Conservation (phyloP, 2,797 vertebrate genomes). For the Poeciliopsis presidionis region DNA sequence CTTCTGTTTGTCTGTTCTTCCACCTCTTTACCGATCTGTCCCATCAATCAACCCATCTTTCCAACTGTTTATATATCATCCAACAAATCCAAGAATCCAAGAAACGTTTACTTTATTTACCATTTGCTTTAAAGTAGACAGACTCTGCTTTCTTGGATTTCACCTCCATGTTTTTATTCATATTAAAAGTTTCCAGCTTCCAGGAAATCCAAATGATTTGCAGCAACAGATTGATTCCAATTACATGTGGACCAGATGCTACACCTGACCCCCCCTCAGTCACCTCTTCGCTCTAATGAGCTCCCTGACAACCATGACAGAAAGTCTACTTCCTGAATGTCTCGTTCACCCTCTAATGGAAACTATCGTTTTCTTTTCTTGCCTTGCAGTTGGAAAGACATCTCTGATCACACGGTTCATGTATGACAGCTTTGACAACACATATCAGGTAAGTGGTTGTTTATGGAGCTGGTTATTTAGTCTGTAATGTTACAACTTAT, state of each 20-base stretch:
- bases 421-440: slow-evolving; percentile 89
- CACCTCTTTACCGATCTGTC: neutral
- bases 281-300: slow-evolving; percentile 65
- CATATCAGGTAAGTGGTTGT: slow-evolving; percentile 80
- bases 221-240: slow-evolving; percentile 37
- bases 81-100: too few relatives aligned
- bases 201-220: slow-evolving; percentile 9
- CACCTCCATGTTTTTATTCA: slow-evolving; percentile 17
- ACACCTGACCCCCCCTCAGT: slow-evolving; percentile 60
- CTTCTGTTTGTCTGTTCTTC: too few relatives aligned
- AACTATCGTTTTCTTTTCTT: slow-evolving; percentile 57
- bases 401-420: slow-evolving; percentile 87
- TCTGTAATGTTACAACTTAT: slow-evolving; percentile 18
- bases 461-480: slow-evolving; percentile 12
- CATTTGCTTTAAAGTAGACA: slow-evolving; percentile 22
- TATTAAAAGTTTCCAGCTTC: slow-evolving; percentile 12
- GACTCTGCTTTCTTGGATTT: slow-evolving; percentile 11
- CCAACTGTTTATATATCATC: neutral
- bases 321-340: slow-evolving; percentile 22
- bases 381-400: slow-evolving; percentile 85
- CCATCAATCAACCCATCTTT: neutral
- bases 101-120: slow-evolving; percentile 6
- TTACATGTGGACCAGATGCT: slow-evolving; percentile 47
- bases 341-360: slow-evolving; percentile 39
- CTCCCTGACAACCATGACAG: slow-evolving; percentile 55